These are phyloP conservation scores for Heliconius eleuchia DNA, from an alignment of 1,140 invertebrate species.

Conservation along the genomic window DNA sequence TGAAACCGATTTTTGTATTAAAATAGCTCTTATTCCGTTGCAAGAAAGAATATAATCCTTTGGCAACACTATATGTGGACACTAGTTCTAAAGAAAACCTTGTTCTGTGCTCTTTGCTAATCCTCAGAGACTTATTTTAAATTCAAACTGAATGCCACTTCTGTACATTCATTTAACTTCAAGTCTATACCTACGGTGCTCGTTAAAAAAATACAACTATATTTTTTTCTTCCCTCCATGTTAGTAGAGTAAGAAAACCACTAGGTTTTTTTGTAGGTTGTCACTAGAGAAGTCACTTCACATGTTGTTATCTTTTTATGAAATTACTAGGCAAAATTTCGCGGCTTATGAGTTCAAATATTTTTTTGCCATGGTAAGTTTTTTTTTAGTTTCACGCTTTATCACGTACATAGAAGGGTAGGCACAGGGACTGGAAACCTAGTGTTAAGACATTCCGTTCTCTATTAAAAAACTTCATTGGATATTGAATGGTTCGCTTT, in stretches of 20 bases:
- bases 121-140: constrained; percentile 28
- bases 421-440: no score
- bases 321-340: no score
- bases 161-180: background rate
- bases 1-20: background rate
- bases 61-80: background rate
- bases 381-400: no score
- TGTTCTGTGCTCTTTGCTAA: constrained; percentile 27
- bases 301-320: no score
- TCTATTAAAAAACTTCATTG: no score
- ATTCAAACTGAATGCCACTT: constrained; percentile 23
- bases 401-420: no score
- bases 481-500: no score
- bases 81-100: constrained; percentile 21
- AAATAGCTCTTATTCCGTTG: background rate
- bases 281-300: no score
- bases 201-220: background rate
- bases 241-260: background rate
- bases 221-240: background rate
- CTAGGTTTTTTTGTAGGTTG: no score
- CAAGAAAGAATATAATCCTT: background rate
- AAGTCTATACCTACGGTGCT: background rate
- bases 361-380: background rate
- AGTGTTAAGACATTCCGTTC: no score
- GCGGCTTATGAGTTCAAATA: no score